Evolutionary conservation across 2,888 invertebrate genomes (phyloP), one percentile per base, ranked within the genome.

Genomic region (Tetropium fuscum): DNA sequence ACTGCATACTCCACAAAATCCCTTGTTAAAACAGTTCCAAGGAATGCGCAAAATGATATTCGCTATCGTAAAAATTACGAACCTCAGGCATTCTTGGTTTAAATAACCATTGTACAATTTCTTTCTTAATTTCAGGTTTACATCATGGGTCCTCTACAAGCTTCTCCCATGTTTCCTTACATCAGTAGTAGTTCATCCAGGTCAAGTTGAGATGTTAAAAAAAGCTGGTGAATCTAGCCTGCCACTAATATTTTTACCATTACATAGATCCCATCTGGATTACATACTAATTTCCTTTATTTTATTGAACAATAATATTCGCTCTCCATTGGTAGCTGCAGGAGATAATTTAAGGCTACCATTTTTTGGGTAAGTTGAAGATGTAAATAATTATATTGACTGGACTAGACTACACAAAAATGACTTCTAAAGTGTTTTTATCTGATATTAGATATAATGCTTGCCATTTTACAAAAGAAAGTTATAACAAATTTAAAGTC

Each of bases 271-370:
- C 64, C 98, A 98, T 81, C 86, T 98, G 73, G 98, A 98, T 84
- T 98, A 98, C 78, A 92, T 97, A 64, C 87, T 98, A 70, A 90
- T 98, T 57, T 95, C 96, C 0, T 96, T 95, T 80, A 91, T 95
- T 58, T 84, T 97, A 47, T 88, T 94, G 68, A 91, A 93, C 74
- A 92, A 93, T 62, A 90, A 94, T 51, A 87, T 98, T 36, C 85
- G 91, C 56, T 90, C 93, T 58, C 98, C 98, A 0, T 83, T 97
- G 5, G 95, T 98, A 0, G 98, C 97, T 1, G 96, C 97, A 8
- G 98, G 98, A 0, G 95, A 98, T 75, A 98, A 98, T 80, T 87
- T 98, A 69, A 88, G 92, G 78, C 95, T 98, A 80, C 96, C 96
- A 2, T 88, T 98, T 71, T 95, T 97, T 80, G 94, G 95, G 88